These are phyloP conservation scores for Cochlearius cochlearius DNA, from an alignment of 2,113 vertebrate genomes.

Conservation along the genomic window DNA sequence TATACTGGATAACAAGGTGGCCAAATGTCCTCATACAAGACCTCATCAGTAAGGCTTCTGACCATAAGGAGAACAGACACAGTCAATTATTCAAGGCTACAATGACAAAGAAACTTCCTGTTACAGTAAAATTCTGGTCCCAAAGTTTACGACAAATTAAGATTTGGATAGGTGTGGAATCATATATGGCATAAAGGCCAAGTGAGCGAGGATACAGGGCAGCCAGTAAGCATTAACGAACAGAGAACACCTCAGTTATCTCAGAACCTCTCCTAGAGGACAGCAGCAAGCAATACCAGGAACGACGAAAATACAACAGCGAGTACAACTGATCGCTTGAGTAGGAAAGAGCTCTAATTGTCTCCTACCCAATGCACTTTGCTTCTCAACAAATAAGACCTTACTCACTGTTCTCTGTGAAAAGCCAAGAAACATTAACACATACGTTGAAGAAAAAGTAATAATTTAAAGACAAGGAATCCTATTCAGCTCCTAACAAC, in stretches of 20 bases:
- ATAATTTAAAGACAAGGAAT: not conserved
- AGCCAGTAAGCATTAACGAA: not conserved
- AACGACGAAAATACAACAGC: not conserved
- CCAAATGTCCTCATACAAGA: not conserved
- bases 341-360: not conserved
- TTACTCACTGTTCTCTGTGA: not conserved
- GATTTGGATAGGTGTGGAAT: not conserved
- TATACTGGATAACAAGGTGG: not conserved
- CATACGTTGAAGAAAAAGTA: not conserved
- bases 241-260: not conserved
- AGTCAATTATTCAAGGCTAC: not conserved
- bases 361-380: not conserved
- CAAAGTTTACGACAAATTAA: not conserved
- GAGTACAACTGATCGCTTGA: not conserved
- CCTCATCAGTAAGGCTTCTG: not conserved
- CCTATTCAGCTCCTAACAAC: not conserved
- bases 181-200: not conserved
- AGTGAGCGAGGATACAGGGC: not conserved
- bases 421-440: not conserved
- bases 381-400: not conserved
- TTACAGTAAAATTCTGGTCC: not conserved
- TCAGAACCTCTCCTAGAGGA: not conserved
- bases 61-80: not conserved
- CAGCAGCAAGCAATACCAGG: not conserved
- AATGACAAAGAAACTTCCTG: not conserved